phyloP scores from a whole-genome alignment of 2,888 invertebrate species.

The Tyria jacobaeae region DNA sequence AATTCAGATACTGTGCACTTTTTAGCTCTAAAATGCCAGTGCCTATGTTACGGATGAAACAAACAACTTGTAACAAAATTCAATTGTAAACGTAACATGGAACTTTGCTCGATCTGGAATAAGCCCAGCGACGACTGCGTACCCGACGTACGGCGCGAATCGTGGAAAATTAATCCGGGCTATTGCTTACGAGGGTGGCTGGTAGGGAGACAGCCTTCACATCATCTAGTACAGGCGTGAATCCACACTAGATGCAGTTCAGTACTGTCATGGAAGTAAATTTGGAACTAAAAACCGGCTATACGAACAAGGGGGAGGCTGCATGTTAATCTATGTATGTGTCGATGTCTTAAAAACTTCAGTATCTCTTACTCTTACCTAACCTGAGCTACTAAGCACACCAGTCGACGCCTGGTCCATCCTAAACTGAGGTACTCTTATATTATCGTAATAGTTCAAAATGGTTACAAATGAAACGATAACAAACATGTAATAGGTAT shows the following conservation, averaged over 20 bases:
- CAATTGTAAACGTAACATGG: slow-evolving; percentile 80
- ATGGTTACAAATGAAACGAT: slow-evolving; percentile 85
- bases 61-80: slow-evolving; percentile 82
- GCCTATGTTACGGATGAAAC: slow-evolving; percentile 73
- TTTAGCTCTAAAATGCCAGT: slow-evolving; percentile 73
- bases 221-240: background rate
- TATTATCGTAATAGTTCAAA: slow-evolving; percentile 83
- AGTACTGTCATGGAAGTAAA: slow-evolving; percentile 56
- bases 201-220: slow-evolving; percentile 50
- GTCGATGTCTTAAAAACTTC: slow-evolving; percentile 78
- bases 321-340: slow-evolving; percentile 76
- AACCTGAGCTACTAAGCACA: slow-evolving; percentile 80
- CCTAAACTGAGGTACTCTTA: slow-evolving; percentile 85
- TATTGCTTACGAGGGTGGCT: slow-evolving; percentile 74
- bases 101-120: slow-evolving; percentile 80
- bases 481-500: slow-evolving; percentile 85
- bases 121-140: slow-evolving; percentile 85
- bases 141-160: slow-evolving; percentile 67
- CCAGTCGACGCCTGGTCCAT: slow-evolving; percentile 86
- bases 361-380: slow-evolving; percentile 75
- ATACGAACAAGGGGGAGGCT: slow-evolving; percentile 70
- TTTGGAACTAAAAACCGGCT: slow-evolving; percentile 74
- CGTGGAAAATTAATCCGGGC: slow-evolving; percentile 78
- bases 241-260: slow-evolving; percentile 9
- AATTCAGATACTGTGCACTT: slow-evolving; percentile 58